Base-by-base conservation (phyloP, 2,797 vertebrate genomes). In the Somateria mollissima region DNA sequence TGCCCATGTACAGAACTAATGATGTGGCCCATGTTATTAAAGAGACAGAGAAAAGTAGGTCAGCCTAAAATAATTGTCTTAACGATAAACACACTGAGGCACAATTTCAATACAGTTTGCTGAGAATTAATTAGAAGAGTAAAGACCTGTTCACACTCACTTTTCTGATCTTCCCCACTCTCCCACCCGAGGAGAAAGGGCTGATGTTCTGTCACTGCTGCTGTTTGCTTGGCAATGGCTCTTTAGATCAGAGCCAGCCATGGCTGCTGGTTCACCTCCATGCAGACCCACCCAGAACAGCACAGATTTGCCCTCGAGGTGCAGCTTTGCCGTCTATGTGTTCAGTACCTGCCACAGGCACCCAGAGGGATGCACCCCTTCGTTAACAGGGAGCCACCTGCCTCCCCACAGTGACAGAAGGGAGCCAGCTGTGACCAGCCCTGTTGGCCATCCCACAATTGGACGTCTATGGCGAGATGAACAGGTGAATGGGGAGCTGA, bases 11-110 rank as follows among this genome's bases (percentile, higher is more conserved):
- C 87, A 78, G 78, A 82, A 56, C 91, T 96, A 97, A 96, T 89
- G 96, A 96, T 87, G 90, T 89, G 88, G 93, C 71, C 92, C 34
- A 1, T 11, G 24, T 58, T 95, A 94, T 91, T 93, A 89, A 78
- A 95, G 95, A 86, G 86, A 79, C 76, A 53, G 51, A 67, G 84
- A 36, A 96, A 97, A 97, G 96, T 94, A 97, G 96, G 96, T 93
- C 96, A 97, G 95, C 57, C 94, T 88, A 84, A 75, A 90, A 94
- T 96, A 94, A 96, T 96, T 93, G 93, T 92, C 88, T 62, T 89
- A 88, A 94, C 82, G 93, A 95, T 94, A 94, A 97, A 95, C 88
- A 96, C 58, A 51, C 66, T 4, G 70, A 51, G 28, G 86, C 86
- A 43, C 88, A n/a, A 39, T 89, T 94, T 90, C 87, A 71, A 12